Conservation (phyloP, 2,113 vertebrate species). For the Podiceps cristatus region DNA sequence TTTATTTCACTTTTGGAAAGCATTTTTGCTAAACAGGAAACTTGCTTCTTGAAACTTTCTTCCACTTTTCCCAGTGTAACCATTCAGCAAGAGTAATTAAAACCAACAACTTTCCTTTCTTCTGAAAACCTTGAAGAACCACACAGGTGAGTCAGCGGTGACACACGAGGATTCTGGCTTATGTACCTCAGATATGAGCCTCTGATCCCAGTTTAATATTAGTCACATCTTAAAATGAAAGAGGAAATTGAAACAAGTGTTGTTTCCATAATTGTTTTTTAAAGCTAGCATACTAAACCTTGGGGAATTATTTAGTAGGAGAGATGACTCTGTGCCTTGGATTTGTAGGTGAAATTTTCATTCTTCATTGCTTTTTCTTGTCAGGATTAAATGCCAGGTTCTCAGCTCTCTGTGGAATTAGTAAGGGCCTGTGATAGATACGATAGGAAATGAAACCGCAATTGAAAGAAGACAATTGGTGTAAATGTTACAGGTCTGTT, state of each 20-base stretch:
- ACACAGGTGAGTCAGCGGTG: neutral
- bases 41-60: neutral
- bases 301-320: conserved; percentile 52
- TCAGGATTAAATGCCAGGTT: conserved; percentile 37
- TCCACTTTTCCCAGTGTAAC: neutral
- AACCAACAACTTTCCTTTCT: conserved; percentile 2
- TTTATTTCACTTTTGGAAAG: neutral
- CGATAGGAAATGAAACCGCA: conserved; percentile 41
- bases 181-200: conserved; percentile 1
- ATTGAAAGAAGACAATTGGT: neutral
- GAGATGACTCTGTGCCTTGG: conserved; percentile 48
- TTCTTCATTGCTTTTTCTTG: conserved; percentile 40
- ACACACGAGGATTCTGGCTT: neutral
- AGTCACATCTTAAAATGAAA: conserved; percentile 48
- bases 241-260: conserved; percentile 49
- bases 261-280: conserved; percentile 48
- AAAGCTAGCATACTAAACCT: conserved; percentile 53
- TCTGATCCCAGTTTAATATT: conserved; percentile 57
- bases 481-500: neutral
- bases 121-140: conserved; percentile 4
- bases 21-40: neutral
- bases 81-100: conserved; percentile 6
- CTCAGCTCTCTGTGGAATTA: conserved; percentile 36
- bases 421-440: neutral
- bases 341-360: conserved; percentile 62